Conservation (phyloP, 2,888 invertebrate genomes). For the Diarsia brunnea region DNA sequence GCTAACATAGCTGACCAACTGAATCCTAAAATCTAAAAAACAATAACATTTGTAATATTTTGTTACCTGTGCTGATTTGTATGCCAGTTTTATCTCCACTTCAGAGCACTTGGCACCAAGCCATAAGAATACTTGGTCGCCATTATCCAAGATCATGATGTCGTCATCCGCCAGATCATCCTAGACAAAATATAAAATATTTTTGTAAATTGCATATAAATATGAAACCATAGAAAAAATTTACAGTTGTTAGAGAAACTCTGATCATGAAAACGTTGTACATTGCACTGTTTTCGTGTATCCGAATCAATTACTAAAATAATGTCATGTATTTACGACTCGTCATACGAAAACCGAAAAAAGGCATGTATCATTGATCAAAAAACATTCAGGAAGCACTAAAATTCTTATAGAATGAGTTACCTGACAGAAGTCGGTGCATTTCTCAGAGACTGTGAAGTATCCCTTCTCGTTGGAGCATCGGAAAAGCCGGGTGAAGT, state of each 20-base stretch:
- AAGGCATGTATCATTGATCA: neutral
- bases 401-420: neutral
- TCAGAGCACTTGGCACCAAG: constrained; percentile 99
- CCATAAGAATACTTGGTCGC: constrained; percentile 99
- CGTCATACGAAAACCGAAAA: neutral
- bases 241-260: neutral
- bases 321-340: neutral
- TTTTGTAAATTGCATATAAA: neutral
- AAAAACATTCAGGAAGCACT: neutral
- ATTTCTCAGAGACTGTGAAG: constrained; percentile 99
- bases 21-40: neutral
- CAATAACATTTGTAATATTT: neutral
- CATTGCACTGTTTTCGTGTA: neutral
- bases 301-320: neutral
- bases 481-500: constrained; percentile 97
- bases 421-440: constrained; percentile 99
- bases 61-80: constrained; percentile 98
- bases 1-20: neutral
- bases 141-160: constrained; percentile 99
- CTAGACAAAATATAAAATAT: constrained; percentile 82
- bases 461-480: constrained; percentile 99
- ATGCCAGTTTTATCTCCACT: constrained; percentile 99
- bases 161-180: constrained; percentile 99
- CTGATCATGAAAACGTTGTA: neutral
- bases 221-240: neutral